Conservation (phyloP, 2,797 vertebrate genomes). For the Melanotaenia maccullochi region DNA sequence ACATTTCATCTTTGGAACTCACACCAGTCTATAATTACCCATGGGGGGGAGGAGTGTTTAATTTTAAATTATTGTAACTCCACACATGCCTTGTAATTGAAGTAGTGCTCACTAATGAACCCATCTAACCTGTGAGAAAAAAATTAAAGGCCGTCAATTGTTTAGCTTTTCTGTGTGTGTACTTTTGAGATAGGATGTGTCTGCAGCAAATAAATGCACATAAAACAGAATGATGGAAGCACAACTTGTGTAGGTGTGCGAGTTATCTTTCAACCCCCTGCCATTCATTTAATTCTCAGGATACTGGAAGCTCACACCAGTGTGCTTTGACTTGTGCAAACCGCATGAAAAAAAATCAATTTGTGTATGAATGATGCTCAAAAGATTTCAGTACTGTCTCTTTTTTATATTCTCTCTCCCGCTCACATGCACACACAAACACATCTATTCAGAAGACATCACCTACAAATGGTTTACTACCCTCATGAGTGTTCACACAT, state of each 20-base stretch:
- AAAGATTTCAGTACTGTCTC: slow-evolving; percentile 33
- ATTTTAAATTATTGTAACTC: slow-evolving; percentile 48
- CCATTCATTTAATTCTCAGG: slow-evolving; percentile 58
- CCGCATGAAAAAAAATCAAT: slow-evolving; percentile 44
- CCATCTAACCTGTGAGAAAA: slow-evolving; percentile 32
- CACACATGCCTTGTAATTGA: slow-evolving; percentile 34
- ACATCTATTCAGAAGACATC: slow-evolving; percentile 58
- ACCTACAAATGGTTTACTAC: slow-evolving; percentile 65
- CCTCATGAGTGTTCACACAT: slow-evolving; percentile 59
- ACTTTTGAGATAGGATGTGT: not conserved
- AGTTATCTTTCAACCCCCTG: slow-evolving; percentile 40
- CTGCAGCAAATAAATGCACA: not conserved
- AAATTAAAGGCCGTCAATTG: slow-evolving; percentile 39
- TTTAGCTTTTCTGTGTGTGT: slow-evolving; percentile 16
- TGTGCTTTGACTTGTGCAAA: slow-evolving; percentile 23
- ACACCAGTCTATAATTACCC: slow-evolving; percentile 46
- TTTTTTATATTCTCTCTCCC: slow-evolving; percentile 30
- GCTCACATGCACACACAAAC: slow-evolving; percentile 13
- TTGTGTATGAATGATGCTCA: slow-evolving; percentile 49
- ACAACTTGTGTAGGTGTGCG: slow-evolving; percentile 12
- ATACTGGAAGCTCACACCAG: slow-evolving; percentile 33
- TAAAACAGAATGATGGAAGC: not conserved
- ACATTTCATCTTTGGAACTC: slow-evolving; percentile 38
- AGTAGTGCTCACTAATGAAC: slow-evolving; percentile 32
- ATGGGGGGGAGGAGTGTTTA: slow-evolving; percentile 33